phyloP scores from a whole-genome alignment of 2,797 vertebrate genomes.

The Gymnoscopelus microlampas region DNA sequence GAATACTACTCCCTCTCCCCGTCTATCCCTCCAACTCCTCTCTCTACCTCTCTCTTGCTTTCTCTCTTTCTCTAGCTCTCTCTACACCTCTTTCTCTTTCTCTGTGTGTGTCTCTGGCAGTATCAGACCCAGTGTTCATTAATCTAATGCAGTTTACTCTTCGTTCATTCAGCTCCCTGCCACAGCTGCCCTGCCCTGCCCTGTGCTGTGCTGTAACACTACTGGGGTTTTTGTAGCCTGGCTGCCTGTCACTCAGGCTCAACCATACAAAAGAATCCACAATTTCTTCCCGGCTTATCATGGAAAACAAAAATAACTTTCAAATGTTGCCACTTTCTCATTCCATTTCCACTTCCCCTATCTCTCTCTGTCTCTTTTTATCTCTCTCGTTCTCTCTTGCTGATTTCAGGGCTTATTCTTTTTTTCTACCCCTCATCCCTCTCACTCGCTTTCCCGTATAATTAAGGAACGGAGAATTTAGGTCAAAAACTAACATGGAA shows the following conservation, averaged over 20 bases:
- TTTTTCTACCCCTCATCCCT: conserved; percentile 2
- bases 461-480: conserved; percentile 40
- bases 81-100: conserved; percentile 53
- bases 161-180: conserved; percentile 50
- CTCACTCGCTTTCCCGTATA: conserved; percentile 21
- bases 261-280: conserved; percentile 37
- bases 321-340: conserved; percentile 7
- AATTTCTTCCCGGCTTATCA: conserved; percentile 36
- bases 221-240: conserved; percentile 26
- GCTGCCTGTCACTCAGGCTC: conserved; percentile 60
- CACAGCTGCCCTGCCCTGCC: conserved; percentile 43
- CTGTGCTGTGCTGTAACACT: conserved; percentile 29
- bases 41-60: conserved; percentile 46
- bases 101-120: conserved; percentile 38
- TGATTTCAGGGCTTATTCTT: conserved; percentile 5
- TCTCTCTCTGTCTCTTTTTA: conserved; percentile 12
- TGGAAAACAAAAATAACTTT: conserved; percentile 38
- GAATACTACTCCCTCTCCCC: background rate
- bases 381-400: background rate
- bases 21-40: conserved; percentile 50
- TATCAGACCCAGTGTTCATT: conserved; percentile 59
- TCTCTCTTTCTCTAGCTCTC: conserved; percentile 27
- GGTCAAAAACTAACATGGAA: conserved; percentile 29
- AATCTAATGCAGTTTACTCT: conserved; percentile 64
- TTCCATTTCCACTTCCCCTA: conserved; percentile 7